phyloP scores from a whole-genome alignment of 2,797 vertebrate genomes.

The Sternarchorhynchus goeldii region DNA sequence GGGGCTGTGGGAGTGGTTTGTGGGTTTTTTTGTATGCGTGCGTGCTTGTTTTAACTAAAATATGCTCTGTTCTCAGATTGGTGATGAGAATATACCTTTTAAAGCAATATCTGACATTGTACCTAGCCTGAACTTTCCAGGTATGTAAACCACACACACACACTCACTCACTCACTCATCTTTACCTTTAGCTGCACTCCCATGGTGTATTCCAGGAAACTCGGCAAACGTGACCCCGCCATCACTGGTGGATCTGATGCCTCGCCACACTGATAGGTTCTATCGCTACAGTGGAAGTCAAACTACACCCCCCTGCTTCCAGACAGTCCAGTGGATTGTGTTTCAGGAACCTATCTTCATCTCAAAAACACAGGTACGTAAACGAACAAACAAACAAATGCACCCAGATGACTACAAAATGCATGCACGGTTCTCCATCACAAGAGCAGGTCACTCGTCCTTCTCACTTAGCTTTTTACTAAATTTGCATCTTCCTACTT shows the following conservation, averaged over 20 bases:
- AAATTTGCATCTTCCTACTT: too few relatives aligned
- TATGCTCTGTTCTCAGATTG: conserved; percentile 17
- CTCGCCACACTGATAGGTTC: background rate
- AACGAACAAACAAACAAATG: background rate
- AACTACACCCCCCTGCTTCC: conserved; percentile 27
- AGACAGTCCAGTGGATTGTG: conserved; percentile 29
- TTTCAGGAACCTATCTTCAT: conserved; percentile 37
- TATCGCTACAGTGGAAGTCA: conserved; percentile 27
- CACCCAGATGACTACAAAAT: too few relatives aligned
- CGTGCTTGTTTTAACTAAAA: too few relatives aligned
- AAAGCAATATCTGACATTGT: conserved; percentile 21
- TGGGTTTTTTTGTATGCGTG: too few relatives aligned
- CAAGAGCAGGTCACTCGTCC: too few relatives aligned
- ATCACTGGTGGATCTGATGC: conserved; percentile 9
- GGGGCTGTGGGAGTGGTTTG: too few relatives aligned
- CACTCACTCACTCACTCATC: too few relatives aligned
- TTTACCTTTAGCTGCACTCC: too few relatives aligned
- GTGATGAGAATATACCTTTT: conserved; percentile 17
- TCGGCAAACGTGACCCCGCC: conserved; percentile 4
- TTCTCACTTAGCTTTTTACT: too few relatives aligned
- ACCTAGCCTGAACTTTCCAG: background rate
- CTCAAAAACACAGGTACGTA: conserved; percentile 22
- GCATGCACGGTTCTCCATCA: too few relatives aligned
- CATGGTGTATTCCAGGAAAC: conserved; percentile 6
- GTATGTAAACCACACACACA: background rate